Base-by-base conservation (phyloP, 2,888 invertebrate species). In the Drosophila mayaguana region DNA sequence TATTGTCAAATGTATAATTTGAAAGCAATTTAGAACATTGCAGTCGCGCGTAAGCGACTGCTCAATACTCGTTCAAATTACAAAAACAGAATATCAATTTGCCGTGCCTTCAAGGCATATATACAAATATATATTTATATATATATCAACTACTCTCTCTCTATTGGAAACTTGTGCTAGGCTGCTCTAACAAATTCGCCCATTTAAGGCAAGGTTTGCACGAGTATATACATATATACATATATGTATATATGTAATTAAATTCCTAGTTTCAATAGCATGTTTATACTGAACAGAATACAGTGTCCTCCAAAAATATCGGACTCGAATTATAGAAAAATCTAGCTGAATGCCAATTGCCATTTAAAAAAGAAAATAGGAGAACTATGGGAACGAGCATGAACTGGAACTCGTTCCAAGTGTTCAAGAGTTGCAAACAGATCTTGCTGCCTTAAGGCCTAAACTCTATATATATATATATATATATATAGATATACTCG, bases 1-100 rank as follows among this genome's bases (percentile, higher is more conserved):
- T 40, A 54, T 54, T 28, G 50, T 28, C 48, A 28, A 48, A 28
- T 48, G 11, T 48, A 48, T 11, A 48, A 7, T 6, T 48, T 48
- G 25, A 48, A 48, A 50, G 48, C 12, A 50, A 48, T 25, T n/a
- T 28, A 11, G 28, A 48, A 28, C 48, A 48, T 28, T 28, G 48
- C 28, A n/a, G 28, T 11, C 9, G n/a, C n/a, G 46, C 28, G 6
- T 48, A 28, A n/a, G 2, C 28, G 16, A 28, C 48, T 48, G 28
- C 11, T 28, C 12, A 12, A 50, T 50, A 32, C 50, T 32, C 18
- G 32, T 18, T 32, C 50, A 50, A 28, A 12, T n/a, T 6, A 16
- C 28, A n/a, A 18, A 28, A 16, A 25, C 14, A 48, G 28, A 25
- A 45, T 14, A 22, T 25, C 8, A 20, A 46, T 46, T 9, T 8